Conservation (phyloP, 2,797 vertebrate genomes). For the Siniperca obscura region DNA sequence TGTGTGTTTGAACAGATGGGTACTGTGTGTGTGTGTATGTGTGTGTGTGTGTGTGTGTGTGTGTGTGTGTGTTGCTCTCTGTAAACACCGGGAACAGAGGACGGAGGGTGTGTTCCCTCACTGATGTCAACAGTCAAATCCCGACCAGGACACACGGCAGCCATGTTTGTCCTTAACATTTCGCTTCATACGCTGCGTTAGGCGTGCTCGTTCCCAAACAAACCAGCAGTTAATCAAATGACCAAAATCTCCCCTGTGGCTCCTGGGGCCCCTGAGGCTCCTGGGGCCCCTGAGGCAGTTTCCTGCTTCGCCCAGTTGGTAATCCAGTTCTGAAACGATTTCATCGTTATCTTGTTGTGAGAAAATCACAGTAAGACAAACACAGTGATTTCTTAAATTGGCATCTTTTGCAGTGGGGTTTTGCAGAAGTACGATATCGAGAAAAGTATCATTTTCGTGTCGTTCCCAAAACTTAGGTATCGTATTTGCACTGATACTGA, state of each 20-base stretch:
- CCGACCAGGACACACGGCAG: too few species aligned
- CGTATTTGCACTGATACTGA: neutral
- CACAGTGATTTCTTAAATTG: neutral
- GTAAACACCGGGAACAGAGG: conserved; percentile 41
- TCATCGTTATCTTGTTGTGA: too few species aligned
- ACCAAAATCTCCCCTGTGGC: too few species aligned
- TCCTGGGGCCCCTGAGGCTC: too few species aligned
- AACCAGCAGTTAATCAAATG: too few species aligned
- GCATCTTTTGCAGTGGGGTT: neutral
- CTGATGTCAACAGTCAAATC: neutral
- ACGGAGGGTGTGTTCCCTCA: conserved; percentile 34
- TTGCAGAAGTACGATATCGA: neutral
- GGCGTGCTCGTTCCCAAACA: too few species aligned
- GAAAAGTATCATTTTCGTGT: neutral
- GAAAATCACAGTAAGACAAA: neutral
- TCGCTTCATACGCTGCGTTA: too few species aligned
- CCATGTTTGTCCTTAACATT: too few species aligned
- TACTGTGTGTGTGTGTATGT: conserved; percentile 10
- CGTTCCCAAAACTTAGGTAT: neutral
- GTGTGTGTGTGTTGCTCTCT: conserved; percentile 6
- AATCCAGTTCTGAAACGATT: too few species aligned
- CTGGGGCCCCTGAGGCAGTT: too few species aligned
- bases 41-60: conserved; percentile 23
- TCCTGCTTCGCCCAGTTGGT: too few species aligned
- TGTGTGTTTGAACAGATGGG: conserved; percentile 72